These are phyloP conservation scores for Denticeps clupeoides DNA, from an alignment of 2,797 vertebrate genomes.

Conservation along the genomic window DNA sequence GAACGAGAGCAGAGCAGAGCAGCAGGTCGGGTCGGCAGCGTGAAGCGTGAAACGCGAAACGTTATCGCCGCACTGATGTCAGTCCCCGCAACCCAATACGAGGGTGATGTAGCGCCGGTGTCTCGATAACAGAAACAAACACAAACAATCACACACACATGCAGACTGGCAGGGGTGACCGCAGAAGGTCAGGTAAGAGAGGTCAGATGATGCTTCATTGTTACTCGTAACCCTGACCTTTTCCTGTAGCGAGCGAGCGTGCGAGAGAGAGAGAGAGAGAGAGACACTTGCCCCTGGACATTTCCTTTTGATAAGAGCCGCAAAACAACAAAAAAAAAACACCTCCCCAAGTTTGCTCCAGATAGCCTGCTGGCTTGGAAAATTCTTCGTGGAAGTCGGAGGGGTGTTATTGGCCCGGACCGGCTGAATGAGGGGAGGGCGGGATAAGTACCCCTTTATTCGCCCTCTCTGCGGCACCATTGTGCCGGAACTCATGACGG, in stretches of 20 bases:
- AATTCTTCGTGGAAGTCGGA: neutral
- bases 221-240: slow-evolving; percentile 68
- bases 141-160: slow-evolving; percentile 4
- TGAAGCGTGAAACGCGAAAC: too few relatives aligned
- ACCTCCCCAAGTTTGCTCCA: too few relatives aligned
- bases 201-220: slow-evolving; percentile 77
- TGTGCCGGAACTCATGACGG: slow-evolving; percentile 79
- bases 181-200: slow-evolving; percentile 71
- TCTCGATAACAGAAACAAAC: neutral
- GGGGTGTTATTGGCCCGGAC: neutral
- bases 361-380: neutral
- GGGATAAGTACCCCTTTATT: slow-evolving; percentile 87
- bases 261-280: slow-evolving; percentile 28
- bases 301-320: too few relatives aligned
- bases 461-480: slow-evolving; percentile 80
- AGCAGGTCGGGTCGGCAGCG: too few relatives aligned
- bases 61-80: too few relatives aligned
- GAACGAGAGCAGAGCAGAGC: too few relatives aligned
- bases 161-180: slow-evolving; percentile 68
- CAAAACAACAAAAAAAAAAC: neutral
- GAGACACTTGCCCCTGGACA: slow-evolving; percentile 9
- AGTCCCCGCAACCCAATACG: too few relatives aligned
- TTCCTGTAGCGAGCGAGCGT: slow-evolving; percentile 65
- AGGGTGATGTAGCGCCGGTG: too few relatives aligned
- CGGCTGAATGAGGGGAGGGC: slow-evolving; percentile 3